These are phyloP conservation scores for Cavia aperea DNA, from an alignment of 2,113 vertebrate species.

Conservation along the genomic window DNA sequence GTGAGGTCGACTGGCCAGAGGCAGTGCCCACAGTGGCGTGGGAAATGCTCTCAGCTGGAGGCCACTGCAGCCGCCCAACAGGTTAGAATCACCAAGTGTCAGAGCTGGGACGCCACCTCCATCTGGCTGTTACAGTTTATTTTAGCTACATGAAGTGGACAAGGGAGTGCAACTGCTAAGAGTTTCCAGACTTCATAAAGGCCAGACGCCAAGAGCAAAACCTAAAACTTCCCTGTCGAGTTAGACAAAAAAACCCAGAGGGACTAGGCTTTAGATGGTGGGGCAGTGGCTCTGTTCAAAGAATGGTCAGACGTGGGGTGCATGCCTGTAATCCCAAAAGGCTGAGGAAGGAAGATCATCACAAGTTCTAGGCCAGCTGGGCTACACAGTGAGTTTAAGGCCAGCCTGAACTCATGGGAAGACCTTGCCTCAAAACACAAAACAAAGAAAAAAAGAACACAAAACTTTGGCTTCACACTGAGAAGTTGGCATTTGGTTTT, in stretches of 20 bases:
- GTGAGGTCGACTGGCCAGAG: background rate
- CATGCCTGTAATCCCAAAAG: background rate
- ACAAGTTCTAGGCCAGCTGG: background rate
- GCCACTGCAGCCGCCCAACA: background rate
- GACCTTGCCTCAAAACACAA: background rate
- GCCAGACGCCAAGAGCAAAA: background rate
- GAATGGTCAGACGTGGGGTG: background rate
- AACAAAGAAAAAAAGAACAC: background rate
- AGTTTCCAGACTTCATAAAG: background rate
- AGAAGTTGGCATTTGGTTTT: slow-evolving; percentile 11
- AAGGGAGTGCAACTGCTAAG: background rate
- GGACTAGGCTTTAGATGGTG: background rate
- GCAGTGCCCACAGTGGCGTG: fast-evolving
- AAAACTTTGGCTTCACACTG: background rate
- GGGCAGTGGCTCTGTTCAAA: background rate
- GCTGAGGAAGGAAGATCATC: background rate
- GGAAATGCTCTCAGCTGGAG: background rate
- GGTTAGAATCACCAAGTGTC: background rate
- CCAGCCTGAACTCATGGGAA: background rate
- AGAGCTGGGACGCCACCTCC: background rate
- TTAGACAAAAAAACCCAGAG: background rate
- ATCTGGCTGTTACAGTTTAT: background rate
- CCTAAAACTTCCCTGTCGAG: background rate
- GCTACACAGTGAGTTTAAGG: background rate
- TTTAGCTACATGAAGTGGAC: background rate